Conservation (phyloP, 2,888 invertebrate genomes). For the Dasypolia templi region DNA sequence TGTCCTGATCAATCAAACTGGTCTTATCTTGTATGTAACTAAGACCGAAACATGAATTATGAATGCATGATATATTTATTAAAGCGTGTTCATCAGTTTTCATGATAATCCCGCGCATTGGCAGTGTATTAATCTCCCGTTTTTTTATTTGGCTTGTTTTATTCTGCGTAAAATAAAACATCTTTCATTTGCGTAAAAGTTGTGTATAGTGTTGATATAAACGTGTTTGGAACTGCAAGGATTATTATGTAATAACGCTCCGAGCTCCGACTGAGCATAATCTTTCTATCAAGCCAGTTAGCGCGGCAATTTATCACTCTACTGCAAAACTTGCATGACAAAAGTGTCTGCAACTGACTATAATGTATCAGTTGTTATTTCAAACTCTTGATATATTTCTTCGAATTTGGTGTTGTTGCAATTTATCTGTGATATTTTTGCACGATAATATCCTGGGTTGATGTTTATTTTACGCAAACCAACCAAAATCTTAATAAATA, state of each 20-base stretch:
- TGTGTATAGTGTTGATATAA: background rate
- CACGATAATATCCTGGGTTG: background rate
- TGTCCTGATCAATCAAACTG: conserved; percentile 5
- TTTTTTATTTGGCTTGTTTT: too few relatives aligned
- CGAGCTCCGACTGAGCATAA: conserved; percentile 24
- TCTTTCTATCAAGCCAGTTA: conserved; percentile 61
- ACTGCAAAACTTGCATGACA: conserved; percentile 43
- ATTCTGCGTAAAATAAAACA: conserved; percentile 21
- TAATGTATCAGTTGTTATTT: conserved; percentile 29
- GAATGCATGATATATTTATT: conserved; percentile 12
- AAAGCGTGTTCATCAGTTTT: background rate
- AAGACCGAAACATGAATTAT: background rate
- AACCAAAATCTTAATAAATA: conserved; percentile 13
- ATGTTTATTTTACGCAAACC: conserved; percentile 36
- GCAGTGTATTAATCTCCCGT: conserved; percentile 16
- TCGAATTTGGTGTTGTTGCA: background rate
- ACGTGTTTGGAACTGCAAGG: conserved; percentile 25
- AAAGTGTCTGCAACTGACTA: conserved; percentile 25
- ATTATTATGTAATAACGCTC: conserved; percentile 38
- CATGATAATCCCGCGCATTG: background rate
- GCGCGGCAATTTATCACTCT: conserved; percentile 52
- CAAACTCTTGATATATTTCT: conserved; percentile 19
- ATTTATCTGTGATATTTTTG: background rate
- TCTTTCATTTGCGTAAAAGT: conserved; percentile 8
- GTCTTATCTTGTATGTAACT: background rate